Conservation (phyloP, 2,797 vertebrate species). For the Argentina silus region DNA sequence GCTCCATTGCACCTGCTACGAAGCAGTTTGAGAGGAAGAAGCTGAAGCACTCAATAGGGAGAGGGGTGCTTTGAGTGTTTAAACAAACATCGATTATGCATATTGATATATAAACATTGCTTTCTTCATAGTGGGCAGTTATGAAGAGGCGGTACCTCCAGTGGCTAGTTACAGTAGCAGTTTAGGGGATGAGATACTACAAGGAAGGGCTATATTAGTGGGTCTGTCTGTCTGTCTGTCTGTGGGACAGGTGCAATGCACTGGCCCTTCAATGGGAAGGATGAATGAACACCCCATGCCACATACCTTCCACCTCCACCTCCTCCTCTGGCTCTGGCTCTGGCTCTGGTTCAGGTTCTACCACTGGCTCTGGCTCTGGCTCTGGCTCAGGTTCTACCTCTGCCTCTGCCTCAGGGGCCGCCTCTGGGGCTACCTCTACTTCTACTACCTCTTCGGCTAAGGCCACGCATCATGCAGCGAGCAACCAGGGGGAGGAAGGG, state of each 20-base stretch:
- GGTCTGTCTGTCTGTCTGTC: slow-evolving; percentile 9
- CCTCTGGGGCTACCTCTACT: slow-evolving; percentile 86
- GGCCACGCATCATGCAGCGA: slow-evolving; percentile 81
- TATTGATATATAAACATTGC: not conserved
- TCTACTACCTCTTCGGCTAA: slow-evolving; percentile 83
- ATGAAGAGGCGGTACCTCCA: slow-evolving; percentile 63
- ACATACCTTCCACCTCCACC: slow-evolving; percentile 85
- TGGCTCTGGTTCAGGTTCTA: slow-evolving; percentile 50
- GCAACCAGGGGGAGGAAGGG: slow-evolving; percentile 56
- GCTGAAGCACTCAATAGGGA: slow-evolving; percentile 15
- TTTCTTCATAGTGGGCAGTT: slow-evolving; percentile 45
- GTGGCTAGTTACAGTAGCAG: slow-evolving; percentile 22
- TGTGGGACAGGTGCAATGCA: slow-evolving; percentile 3
- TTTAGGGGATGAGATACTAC: not conserved
- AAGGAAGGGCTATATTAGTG: slow-evolving; percentile 19
- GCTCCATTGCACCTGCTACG: slow-evolving; percentile 17
- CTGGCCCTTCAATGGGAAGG: slow-evolving; percentile 56
- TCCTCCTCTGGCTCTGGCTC: slow-evolving; percentile 40
- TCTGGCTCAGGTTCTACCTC: slow-evolving; percentile 72
- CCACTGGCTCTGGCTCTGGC: slow-evolving; percentile 49
- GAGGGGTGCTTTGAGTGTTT: not conserved
- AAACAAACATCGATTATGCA: slow-evolving; percentile 2
- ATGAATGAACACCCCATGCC: slow-evolving; percentile 69
- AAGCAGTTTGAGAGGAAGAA: slow-evolving; percentile 18
- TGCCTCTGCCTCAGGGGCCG: slow-evolving; percentile 76